Percentiles rank a stretch among this genome's conserved stretches.
These are phyloP conservation scores for Oedothorax gibbosus DNA, from an alignment of 1,140 invertebrate species.

Conservation along the genomic window DNA sequence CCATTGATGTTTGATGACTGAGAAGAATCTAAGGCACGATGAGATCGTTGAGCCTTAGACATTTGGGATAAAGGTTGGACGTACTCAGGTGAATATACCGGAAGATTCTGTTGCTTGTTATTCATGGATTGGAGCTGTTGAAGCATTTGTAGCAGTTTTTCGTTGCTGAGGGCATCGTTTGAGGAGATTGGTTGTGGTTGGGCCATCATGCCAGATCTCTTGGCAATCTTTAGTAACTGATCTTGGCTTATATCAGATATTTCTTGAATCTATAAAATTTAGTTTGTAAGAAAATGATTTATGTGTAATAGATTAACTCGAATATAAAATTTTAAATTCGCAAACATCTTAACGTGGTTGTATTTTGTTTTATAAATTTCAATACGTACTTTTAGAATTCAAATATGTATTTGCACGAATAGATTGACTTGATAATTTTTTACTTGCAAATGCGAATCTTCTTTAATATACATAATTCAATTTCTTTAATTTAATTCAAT, in stretches of 20 bases:
- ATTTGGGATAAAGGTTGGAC: neutral
- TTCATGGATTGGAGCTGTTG: neutral
- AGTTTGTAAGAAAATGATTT: no score
- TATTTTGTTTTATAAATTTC: no score
- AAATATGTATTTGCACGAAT: no score
- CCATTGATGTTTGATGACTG: neutral
- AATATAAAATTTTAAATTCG: no score
- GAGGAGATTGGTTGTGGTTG: neutral
- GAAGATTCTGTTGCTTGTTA: neutral
- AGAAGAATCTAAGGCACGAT: neutral
- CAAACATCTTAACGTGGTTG: no score
- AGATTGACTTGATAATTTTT: no score
- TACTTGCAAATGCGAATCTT: no score
- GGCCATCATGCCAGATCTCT: conserved; percentile 27
- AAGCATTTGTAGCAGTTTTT: conserved; percentile 10
- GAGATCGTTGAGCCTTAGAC: neutral
- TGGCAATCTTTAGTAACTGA: conserved; percentile 13
- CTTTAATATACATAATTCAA: no score
- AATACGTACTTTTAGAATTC: no score
- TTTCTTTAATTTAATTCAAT: no score
- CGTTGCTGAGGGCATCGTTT: neutral
- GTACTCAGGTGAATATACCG: neutral
- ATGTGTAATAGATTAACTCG: no score
- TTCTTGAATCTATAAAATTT: conserved; percentile 8
- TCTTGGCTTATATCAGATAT: neutral